Percentiles rank a stretch among this genome's conserved stretches.
Conservation (phyloP, 1,140 invertebrate genomes). For the Danaus plexippus region DNA sequence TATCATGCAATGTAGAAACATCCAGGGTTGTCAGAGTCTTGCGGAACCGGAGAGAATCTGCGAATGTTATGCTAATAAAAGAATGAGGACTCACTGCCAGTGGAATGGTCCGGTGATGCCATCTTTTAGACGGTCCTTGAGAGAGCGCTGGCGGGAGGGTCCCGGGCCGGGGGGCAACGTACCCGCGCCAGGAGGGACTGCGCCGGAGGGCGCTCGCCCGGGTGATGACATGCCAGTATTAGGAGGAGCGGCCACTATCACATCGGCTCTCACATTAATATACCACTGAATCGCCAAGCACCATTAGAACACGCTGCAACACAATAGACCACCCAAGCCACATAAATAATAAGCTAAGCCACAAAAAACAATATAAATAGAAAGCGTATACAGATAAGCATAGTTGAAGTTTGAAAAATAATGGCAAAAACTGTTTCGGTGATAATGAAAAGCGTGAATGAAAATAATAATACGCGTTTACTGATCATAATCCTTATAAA, state of each 20-base stretch:
- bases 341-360: slow-evolving; percentile 24
- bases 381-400: slow-evolving; percentile 4
- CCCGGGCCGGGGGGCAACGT: slow-evolving; percentile 72
- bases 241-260: slow-evolving; percentile 36
- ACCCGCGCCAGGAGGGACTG: slow-evolving; percentile 57
- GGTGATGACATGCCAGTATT: slow-evolving; percentile 53
- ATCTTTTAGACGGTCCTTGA: slow-evolving; percentile 81
- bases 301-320: slow-evolving; percentile 63
- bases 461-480: neutral
- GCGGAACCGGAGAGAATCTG: slow-evolving; percentile 9
- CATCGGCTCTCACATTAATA: slow-evolving; percentile 40
- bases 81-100: slow-evolving; percentile 79
- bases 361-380: slow-evolving; percentile 6
- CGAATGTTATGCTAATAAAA: slow-evolving; percentile 10
- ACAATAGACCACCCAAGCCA: slow-evolving; percentile 36
- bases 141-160: slow-evolving; percentile 74
- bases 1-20: slow-evolving; percentile 13
- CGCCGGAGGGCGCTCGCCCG: slow-evolving; percentile 49
- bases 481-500: no score
- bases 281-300: slow-evolving; percentile 46
- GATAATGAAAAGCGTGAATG: slow-evolving; percentile 4
- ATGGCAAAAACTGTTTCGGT: slow-evolving; percentile 1
- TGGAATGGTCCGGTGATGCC: slow-evolving; percentile 82
- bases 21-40: slow-evolving; percentile 6
- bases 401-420: slow-evolving; percentile 3